Conservation (phyloP, 2,888 invertebrate species). For the Folsomia candida region DNA sequence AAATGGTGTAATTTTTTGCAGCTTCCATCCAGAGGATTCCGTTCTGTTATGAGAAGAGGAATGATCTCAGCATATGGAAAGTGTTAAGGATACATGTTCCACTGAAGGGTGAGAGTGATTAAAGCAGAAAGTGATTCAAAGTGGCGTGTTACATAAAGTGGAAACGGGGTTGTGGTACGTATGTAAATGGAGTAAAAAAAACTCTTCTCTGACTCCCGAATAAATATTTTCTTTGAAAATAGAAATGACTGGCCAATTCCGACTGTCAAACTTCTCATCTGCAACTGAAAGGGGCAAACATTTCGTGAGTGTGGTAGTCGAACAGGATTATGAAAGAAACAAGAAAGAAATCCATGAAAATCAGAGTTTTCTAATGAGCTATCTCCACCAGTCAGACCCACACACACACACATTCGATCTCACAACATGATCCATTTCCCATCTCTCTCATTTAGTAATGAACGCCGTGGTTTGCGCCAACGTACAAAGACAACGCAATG, state of each 20-base stretch:
- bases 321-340: no score
- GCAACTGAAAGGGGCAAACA: not conserved
- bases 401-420: no score
- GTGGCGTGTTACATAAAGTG: not conserved
- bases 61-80: not conserved
- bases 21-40: not conserved
- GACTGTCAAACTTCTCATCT: not conserved
- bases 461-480: not conserved
- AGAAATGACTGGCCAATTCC: constrained; percentile 1
- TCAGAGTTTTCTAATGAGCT: not conserved
- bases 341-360: no score
- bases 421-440: no score
- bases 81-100: not conserved
- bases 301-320: not conserved
- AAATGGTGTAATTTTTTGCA: not conserved
- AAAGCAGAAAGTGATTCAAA: not conserved
- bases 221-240: constrained; percentile 9
- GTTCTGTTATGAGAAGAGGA: not conserved
- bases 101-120: not conserved
- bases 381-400: no score
- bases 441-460: not conserved
- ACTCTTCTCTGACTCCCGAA: not conserved
- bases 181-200: not conserved
- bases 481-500: not conserved
- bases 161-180: not conserved